These are phyloP conservation scores for Leptinotarsa lineolata DNA, from an alignment of 1,140 invertebrate genomes.

Conservation along the genomic window DNA sequence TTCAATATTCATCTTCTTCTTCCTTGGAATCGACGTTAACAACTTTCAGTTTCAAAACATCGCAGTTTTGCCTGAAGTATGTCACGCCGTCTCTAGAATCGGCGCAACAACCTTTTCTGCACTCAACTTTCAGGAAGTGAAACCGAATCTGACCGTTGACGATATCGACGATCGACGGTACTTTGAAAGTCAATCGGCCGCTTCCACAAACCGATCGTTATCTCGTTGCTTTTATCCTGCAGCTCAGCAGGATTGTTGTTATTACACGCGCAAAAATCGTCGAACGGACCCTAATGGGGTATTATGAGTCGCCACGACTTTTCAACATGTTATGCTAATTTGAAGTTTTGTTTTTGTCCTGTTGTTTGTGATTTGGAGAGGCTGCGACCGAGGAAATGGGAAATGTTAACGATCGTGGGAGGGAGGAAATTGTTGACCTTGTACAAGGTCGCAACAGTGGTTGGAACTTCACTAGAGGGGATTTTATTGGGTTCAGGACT, in stretches of 20 bases:
- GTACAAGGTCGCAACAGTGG: no score
- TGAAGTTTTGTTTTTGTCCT: no score
- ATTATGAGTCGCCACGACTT: conserved; percentile 2
- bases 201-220: conserved; percentile 8
- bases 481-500: no score
- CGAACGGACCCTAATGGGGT: conserved; percentile 5
- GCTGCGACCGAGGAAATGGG: no score
- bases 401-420: no score
- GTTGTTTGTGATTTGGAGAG: no score
- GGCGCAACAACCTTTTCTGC: neutral
- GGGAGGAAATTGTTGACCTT: no score
- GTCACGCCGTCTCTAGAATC: neutral
- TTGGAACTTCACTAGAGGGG: no score
- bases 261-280: conserved; percentile 10
- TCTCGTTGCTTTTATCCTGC: conserved; percentile 10
- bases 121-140: conserved; percentile 18
- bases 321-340: conserved; percentile 5
- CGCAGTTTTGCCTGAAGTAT: no score
- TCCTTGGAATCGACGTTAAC: no score
- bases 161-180: neutral
- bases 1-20: no score
- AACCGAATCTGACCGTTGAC: conserved; percentile 4
- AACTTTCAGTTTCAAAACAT: no score
- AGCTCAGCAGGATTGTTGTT: conserved; percentile 16
- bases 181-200: conserved; percentile 15